These are phyloP conservation scores for Phyllostomus discolor DNA, from an alignment of 2,113 vertebrate species.

Conservation along the genomic window DNA sequence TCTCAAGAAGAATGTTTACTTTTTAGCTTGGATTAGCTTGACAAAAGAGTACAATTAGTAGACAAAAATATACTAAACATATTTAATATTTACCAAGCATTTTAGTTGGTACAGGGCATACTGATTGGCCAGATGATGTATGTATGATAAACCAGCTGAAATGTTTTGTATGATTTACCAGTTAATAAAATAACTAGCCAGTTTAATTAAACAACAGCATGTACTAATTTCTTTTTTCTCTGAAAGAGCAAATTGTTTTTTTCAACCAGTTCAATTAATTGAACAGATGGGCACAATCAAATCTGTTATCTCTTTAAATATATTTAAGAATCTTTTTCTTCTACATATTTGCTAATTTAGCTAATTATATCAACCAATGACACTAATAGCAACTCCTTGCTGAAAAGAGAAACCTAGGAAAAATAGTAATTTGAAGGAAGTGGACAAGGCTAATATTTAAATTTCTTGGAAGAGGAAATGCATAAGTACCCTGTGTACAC, in stretches of 20 bases:
- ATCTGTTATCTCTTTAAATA: neutral
- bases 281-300: conserved; percentile 9
- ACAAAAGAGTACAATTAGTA: conserved; percentile 16
- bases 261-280: neutral
- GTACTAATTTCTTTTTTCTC: conserved; percentile 16
- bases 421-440: conserved; percentile 24
- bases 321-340: conserved; percentile 37
- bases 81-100: neutral
- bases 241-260: neutral
- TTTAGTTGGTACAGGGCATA: neutral
- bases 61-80: neutral
- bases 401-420: conserved; percentile 10
- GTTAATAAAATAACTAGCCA: conserved; percentile 41
- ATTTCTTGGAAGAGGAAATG: neutral
- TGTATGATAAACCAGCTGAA: neutral
- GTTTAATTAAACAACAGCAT: neutral
- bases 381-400: neutral
- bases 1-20: conserved; percentile 21
- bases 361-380: neutral
- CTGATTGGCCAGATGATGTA: neutral
- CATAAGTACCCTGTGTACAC: neutral
- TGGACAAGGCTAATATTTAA: neutral
- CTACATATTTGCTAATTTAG: neutral
- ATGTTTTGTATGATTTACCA: conserved; percentile 23
- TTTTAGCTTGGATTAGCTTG: conserved; percentile 30